Percentiles rank a stretch among this genome's conserved stretches.
These are phyloP conservation scores for Oikopleura albicans DNA, from an alignment of 23 tunicate genomes.

Conservation along the genomic window DNA sequence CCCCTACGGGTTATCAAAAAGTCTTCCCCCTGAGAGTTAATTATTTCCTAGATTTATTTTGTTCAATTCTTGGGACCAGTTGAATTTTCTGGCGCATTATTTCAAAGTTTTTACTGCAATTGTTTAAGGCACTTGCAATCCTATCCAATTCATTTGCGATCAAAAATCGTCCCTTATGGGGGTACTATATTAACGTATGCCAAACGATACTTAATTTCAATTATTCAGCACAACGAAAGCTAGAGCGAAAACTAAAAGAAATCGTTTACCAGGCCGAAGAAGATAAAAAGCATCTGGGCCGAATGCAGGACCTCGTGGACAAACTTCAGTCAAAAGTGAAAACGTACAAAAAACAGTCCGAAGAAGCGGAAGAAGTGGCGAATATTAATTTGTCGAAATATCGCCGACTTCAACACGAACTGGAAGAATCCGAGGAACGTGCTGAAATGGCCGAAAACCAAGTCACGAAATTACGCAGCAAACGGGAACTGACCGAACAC, in stretches of 20 bases:
- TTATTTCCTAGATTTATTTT: too few species aligned
- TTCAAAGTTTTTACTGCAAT: too few species aligned
- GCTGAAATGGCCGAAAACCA: conserved; percentile 91
- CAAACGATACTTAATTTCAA: too few species aligned
- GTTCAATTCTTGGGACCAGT: too few species aligned
- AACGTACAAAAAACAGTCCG: conserved; percentile 82
- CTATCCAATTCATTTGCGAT: too few species aligned
- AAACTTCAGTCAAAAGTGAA: conserved; percentile 28
- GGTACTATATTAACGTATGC: too few species aligned
- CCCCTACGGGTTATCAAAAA: too few species aligned
- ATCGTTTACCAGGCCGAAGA: too few species aligned
- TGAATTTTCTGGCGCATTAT: too few species aligned
- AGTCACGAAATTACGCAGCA: conserved; percentile 79
- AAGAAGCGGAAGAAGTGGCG: conserved; percentile 92
- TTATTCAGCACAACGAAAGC: conserved; percentile 38
- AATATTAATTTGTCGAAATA: conserved; percentile 64
- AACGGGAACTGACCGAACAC: conserved; percentile 20
- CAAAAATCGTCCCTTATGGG: too few species aligned
- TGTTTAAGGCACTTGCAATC: too few species aligned
- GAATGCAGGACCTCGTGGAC: conserved; percentile 34
- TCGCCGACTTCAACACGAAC: conserved; percentile 70
- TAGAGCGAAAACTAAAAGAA: conserved; percentile 66
- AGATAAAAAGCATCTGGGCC: conserved; percentile 42
- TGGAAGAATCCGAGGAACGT: conserved; percentile 92
- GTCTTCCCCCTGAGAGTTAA: too few species aligned